Percentiles rank a stretch among this genome's conserved stretches.
phyloP scores from a whole-genome alignment of 2,888 invertebrate genomes.

The Teleogryllus oceanicus region DNA sequence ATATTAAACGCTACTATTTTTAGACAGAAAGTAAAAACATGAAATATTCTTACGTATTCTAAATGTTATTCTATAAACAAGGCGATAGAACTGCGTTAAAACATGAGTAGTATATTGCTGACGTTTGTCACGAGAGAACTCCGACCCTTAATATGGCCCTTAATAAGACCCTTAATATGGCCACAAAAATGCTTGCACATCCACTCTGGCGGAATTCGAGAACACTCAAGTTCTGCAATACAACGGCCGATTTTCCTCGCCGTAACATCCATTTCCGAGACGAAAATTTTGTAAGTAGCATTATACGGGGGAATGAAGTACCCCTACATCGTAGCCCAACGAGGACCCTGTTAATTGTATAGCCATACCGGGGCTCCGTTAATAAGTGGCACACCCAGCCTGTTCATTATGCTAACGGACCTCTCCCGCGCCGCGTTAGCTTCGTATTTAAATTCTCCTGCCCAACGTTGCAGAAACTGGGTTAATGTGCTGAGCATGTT shows the following conservation, averaged over 20 bases:
- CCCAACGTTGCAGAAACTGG: slow-evolving; percentile 11
- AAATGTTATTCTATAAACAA: too few relatives aligned
- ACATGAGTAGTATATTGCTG: too few relatives aligned
- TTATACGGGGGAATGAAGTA: not conserved
- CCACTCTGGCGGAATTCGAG: too few relatives aligned
- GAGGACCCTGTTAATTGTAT: not conserved
- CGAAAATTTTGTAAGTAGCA: not conserved
- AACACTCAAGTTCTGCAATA: too few relatives aligned
- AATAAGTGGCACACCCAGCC: not conserved
- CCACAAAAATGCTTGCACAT: too few relatives aligned
- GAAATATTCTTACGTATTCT: too few relatives aligned
- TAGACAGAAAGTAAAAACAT: too few relatives aligned
- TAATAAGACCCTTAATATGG: too few relatives aligned
- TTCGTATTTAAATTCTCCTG: not conserved
- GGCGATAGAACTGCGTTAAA: too few relatives aligned
- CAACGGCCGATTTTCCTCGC: not conserved
- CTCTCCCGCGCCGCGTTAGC: not conserved
- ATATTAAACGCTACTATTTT: too few relatives aligned
- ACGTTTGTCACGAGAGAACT: too few relatives aligned
- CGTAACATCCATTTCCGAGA: not conserved
- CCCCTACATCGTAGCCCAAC: not conserved
- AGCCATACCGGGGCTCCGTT: not conserved
- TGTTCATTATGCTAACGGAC: slow-evolving; percentile 10
- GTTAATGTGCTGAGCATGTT: slow-evolving; percentile 2
- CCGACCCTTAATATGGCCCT: too few relatives aligned